A percentile compares a stretch with the other conserved stretches of the same genome.
Evolutionary conservation across 53 echinoderm and acorn worm species (phyloP).

Genomic region (Paracentrotus lividus): DNA sequence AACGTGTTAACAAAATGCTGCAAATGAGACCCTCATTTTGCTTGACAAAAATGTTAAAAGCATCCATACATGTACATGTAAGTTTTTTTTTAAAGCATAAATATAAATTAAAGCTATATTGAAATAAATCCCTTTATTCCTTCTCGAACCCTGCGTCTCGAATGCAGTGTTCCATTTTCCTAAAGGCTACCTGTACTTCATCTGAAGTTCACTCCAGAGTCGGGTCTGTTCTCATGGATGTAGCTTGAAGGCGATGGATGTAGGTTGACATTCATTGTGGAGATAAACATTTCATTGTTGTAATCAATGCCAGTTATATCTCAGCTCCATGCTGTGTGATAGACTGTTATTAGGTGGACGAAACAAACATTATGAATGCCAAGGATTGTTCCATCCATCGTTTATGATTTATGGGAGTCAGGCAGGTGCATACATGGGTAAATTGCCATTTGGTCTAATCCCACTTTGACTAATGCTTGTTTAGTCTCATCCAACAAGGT

Average conservation of each 20-base stretch:
- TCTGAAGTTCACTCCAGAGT: neutral
- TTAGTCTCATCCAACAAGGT: too few species aligned
- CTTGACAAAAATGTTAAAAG: too few species aligned
- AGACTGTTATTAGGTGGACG: neutral
- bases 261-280: conserved; percentile 7
- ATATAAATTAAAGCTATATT: neutral
- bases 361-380: conserved; percentile 30
- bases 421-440: neutral
- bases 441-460: too few species aligned
- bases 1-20: neutral
- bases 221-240: too few species aligned
- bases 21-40: too few species aligned
- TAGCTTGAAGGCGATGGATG: too few species aligned
- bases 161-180: neutral
- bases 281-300: conserved; percentile 29
- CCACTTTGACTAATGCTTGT: too few species aligned
- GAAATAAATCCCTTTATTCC: neutral
- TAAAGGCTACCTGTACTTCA: conserved; percentile 15
- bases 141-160: neutral
- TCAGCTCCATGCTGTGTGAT: neutral
- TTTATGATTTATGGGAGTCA: neutral
- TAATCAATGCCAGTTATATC: neutral
- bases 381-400: neutral
- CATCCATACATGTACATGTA: too few species aligned
- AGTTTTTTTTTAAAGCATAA: too few species aligned